Evolutionary conservation across 92 coral and sea anemone species (phyloP), one percentile per base, ranked within the genome.

Genomic region (Hydrozoanthus gracilis): DNA sequence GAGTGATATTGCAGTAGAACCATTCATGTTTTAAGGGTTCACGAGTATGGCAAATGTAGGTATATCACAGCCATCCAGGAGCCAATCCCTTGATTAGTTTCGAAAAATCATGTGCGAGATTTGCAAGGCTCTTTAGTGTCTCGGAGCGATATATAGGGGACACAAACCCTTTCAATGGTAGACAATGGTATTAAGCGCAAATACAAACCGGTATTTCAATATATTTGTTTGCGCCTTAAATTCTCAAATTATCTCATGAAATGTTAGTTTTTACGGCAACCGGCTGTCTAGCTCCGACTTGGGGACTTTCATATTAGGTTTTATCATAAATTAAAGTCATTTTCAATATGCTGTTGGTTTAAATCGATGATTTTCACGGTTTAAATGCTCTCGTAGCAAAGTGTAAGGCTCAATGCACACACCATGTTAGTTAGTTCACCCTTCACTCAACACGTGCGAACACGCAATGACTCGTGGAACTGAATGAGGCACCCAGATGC

Each of bases 381-480:
- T 51, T 51, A 47, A 54, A 6, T n/a, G 82, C 65, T 27, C 49
- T 54, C 67, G 11, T 7, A 20, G 8, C 50, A 13, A 15, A 5
- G 67, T 54, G 64, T 13, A 51, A 27, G 64, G 82, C 82, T 76
- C 82, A 76, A 10, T 76, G 62, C 54, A 17, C 82, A 76, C 54
- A 18, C 2, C 54, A 18, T 44, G 66, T 52, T 51, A 76, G 35
- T 49, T 18, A 35, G 8, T 7, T 76, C 27, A 51, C 12, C 27
- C 12, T 27, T 7, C 82, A 47, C 6, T 76, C 65, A 9, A 76
- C 82, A 20, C 67, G 82, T 52, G 46, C 64, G 54, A 54, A 35
- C 82, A 76, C 47, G 82, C 67, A 27, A 76, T 54, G 8, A 15
- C 44, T 16, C 61, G 46, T 27, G 39, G 39, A 27, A 27, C 39